Evolutionary conservation across 2,113 vertebrate genomes (phyloP).

Genomic region (Onychostruthus taczanowskii): DNA sequence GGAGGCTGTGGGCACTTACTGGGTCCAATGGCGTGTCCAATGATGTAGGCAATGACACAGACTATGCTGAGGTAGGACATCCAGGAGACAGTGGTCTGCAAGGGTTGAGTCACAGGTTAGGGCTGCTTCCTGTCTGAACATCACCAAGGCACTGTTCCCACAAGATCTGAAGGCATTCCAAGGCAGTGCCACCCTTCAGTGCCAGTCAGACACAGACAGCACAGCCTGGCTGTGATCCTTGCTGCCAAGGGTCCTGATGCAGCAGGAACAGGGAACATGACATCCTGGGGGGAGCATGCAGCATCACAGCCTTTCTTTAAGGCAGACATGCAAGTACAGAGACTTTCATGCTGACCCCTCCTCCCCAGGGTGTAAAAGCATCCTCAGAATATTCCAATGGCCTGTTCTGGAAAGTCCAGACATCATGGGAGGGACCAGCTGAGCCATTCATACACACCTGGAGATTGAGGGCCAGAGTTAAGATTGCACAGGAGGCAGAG

Average conservation of each 20-base stretch:
- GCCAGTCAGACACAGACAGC: background rate
- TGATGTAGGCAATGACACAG: constrained; percentile 85
- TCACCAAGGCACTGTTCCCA: background rate
- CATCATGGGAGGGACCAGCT: fast-evolving
- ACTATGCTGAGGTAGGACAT: constrained; percentile 89
- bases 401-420: background rate
- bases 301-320: background rate
- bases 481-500: constrained; percentile 74
- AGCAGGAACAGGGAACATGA: fast-evolving
- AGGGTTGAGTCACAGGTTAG: background rate
- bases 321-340: background rate
- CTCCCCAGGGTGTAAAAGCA: background rate
- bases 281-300: background rate
- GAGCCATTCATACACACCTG: constrained; percentile 75
- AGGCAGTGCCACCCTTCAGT: background rate
- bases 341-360: background rate
- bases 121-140: background rate
- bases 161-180: background rate
- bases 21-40: constrained; percentile 88
- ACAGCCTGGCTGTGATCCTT: background rate
- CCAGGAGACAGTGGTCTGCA: constrained; percentile 69
- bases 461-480: constrained; percentile 82
- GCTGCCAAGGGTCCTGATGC: background rate
- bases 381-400: background rate
- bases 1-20: constrained; percentile 74